Base-by-base conservation (phyloP, 53 echinoderm and acorn worm genomes). In the Stichopus horrens region DNA sequence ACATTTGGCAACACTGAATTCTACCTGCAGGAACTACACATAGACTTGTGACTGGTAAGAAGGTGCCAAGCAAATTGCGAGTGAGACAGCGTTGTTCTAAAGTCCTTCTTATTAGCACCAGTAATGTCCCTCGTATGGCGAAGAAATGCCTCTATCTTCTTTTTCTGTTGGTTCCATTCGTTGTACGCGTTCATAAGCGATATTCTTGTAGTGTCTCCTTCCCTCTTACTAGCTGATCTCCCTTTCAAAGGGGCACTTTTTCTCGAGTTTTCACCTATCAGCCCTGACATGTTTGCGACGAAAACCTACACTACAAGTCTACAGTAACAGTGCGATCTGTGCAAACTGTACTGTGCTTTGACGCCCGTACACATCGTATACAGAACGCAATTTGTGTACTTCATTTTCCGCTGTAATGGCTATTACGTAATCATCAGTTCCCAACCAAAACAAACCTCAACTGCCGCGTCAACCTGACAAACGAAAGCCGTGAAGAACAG, bases 31-130 rank as follows among this genome's bases (percentile, higher is more conserved):
- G 22, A 75, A 10, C 9, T 9, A 16, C 75, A 75, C 37, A 37
- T 23, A 9, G 75, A 14, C 20, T 75, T 75, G 19, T 75, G 75
- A 19, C 37, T 75, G 37, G 9, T 37, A 14, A 75, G 75, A 75
- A 75, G 75, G 19, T 75, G 75, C 75, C 75, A 75, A 21, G 75
- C 75, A 75, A 75, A 75, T 20, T 75, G 22, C n/a, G 22, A 21
- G n/a, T 75, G 75, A 18, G 75, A 23, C 75, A 75, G 13, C 8
- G 75, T 75, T 75, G 75, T 75, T 37, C 37, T 75, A 5, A 75
- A 23, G 75, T 75, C 21, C 19, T 75, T 75, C 22, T 21, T 23
- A 75, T 75, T 21, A 9, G 37, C 75, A 23, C 37, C 75, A 23
- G 75, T 75, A 21, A 37, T 20, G 22, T 18, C 20, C 37, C 37